A percentile compares a stretch with the other conserved stretches of the same genome.
These are phyloP conservation scores for Sus scrofa DNA, from an alignment of 2,113 vertebrate species.

Conservation along the genomic window DNA sequence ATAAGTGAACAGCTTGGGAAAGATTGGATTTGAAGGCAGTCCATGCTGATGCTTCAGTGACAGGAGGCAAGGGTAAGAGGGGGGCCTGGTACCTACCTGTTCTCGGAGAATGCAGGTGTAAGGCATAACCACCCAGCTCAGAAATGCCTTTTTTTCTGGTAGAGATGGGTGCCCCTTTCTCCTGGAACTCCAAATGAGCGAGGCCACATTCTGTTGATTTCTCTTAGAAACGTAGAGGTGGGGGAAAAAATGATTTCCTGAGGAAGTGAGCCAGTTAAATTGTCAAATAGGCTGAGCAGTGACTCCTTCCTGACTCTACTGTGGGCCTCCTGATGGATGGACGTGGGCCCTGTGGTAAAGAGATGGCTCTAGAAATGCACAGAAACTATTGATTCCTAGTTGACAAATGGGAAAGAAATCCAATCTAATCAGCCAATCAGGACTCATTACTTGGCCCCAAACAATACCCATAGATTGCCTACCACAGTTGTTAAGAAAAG, in stretches of 20 bases:
- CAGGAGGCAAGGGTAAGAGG: not conserved
- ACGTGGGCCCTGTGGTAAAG: constrained; percentile 60
- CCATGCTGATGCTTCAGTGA: not conserved
- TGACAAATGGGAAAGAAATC: constrained; percentile 71
- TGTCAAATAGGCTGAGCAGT: constrained; percentile 26
- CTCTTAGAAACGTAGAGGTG: constrained; percentile 45
- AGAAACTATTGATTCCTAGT: constrained; percentile 67
- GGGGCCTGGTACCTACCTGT: rapidly evolving
- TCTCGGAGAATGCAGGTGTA: not conserved
- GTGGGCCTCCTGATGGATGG: constrained; percentile 59
- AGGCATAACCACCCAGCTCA: not conserved
- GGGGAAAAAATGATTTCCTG: constrained; percentile 55
- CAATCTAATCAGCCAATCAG: constrained; percentile 63
- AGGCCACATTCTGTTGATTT: constrained; percentile 51
- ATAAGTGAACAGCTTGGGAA: not conserved
- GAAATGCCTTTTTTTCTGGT: not conserved
- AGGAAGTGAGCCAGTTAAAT: constrained; percentile 62
- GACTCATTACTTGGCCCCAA: constrained; percentile 23
- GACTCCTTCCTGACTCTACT: constrained; percentile 36
- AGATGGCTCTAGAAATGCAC: constrained; percentile 53
- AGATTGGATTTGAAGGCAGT: not conserved
- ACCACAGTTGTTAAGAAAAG: constrained; percentile 47
- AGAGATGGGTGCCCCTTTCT: not conserved
- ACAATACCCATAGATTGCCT: constrained; percentile 33
- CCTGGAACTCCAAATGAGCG: constrained; percentile 5